Percentiles rank a stretch among this genome's conserved stretches.
Conservation (phyloP, 2,888 invertebrate species). For the Amaurobius ferox region DNA sequence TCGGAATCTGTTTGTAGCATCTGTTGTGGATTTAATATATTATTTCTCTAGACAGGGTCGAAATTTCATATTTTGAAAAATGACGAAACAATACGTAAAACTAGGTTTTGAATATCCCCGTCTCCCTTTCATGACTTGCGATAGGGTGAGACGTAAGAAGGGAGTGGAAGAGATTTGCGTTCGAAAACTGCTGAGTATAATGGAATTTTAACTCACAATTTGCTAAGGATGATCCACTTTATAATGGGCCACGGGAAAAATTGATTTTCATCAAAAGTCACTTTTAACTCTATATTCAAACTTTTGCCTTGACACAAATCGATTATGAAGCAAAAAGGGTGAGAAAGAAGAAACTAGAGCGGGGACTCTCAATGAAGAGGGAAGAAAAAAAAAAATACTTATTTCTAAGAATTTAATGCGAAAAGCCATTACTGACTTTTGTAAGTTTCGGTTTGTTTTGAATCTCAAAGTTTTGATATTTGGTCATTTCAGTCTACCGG, state of each 20-base stretch:
- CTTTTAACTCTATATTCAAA: background rate
- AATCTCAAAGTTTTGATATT: background rate
- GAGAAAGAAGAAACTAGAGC: too few relatives aligned
- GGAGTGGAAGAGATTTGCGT: background rate
- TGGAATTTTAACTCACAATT: constrained; percentile 6
- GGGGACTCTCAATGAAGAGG: background rate
- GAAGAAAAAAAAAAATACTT: background rate
- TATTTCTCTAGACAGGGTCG: background rate
- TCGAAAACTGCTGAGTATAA: constrained; percentile 4
- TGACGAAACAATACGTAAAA: constrained; percentile 31
- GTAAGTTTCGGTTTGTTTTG: background rate
- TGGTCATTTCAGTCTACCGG: too few relatives aligned
- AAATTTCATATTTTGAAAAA: constrained; percentile 37
- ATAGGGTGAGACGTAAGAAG: background rate
- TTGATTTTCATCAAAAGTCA: background rate
- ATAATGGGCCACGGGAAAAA: background rate
- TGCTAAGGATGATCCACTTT: background rate
- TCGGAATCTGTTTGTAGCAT: background rate
- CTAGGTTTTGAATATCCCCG: background rate
- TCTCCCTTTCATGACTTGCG: background rate
- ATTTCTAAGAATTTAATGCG: background rate
- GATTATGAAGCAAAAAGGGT: background rate
- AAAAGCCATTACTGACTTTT: background rate
- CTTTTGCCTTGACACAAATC: constrained; percentile 2
- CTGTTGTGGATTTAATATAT: constrained; percentile 5